These are phyloP conservation scores for Glaucomys volans DNA, from an alignment of 2,113 vertebrate species.

Conservation along the genomic window DNA sequence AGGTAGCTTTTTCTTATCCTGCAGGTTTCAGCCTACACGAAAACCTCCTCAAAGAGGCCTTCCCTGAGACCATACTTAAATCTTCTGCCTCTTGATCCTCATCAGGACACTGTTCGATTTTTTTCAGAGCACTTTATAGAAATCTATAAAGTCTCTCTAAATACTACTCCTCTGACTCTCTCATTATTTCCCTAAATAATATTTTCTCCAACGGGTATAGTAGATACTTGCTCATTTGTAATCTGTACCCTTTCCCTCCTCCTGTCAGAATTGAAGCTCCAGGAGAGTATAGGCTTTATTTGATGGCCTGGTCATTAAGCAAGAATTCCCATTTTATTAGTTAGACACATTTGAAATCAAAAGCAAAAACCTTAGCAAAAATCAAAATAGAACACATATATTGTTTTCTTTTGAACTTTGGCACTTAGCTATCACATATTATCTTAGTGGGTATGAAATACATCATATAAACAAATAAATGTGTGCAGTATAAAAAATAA, in stretches of 20 bases:
- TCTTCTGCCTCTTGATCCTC: neutral
- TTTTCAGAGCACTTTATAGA: neutral
- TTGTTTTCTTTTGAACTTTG: neutral
- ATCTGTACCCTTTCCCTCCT: neutral
- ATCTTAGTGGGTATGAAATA: neutral
- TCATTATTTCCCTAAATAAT: neutral
- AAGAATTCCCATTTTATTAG: neutral
- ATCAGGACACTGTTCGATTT: neutral
- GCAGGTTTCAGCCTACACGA: neutral
- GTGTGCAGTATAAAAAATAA: conserved; percentile 20
- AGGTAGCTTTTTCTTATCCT: neutral
- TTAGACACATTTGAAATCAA: conserved; percentile 21
- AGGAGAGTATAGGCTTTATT: neutral
- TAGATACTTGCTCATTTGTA: neutral
- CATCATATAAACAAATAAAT: neutral
- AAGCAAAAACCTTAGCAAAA: neutral
- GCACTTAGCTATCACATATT: neutral
- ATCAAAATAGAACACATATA: neutral
- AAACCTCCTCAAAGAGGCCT: neutral
- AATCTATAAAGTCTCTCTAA: neutral
- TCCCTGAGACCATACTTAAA: neutral
- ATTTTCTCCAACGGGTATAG: neutral
- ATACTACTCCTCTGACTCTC: neutral
- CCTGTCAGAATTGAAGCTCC: conserved; percentile 10
- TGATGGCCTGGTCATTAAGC: neutral